These are phyloP conservation scores for Kryptolebias ocellatus DNA, from an alignment of 2,797 vertebrate species.

Conservation along the genomic window DNA sequence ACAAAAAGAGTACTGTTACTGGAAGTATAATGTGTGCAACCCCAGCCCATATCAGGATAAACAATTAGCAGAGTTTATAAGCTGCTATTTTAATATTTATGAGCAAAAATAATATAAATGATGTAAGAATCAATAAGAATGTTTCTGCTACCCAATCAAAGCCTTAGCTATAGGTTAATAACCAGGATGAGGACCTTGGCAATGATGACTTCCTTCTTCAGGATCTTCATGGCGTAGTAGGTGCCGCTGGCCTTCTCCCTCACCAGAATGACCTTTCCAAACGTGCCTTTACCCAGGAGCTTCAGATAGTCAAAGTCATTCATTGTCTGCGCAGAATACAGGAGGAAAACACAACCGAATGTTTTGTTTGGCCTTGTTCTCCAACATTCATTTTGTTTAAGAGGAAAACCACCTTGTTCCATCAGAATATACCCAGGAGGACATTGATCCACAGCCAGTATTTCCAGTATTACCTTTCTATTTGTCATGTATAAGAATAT, in stretches of 20 bases:
- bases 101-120: neutral
- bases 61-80: neutral
- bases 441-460: no score
- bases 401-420: neutral
- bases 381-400: neutral
- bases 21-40: neutral
- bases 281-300: constrained; percentile 97
- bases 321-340: constrained; percentile 87
- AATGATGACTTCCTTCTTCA: constrained; percentile 99
- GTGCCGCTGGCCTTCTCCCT: constrained; percentile 97
- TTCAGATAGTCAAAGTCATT: constrained; percentile 99
- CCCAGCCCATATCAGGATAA: neutral
- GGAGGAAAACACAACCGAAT: neutral
- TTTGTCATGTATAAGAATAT: no score
- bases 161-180: neutral
- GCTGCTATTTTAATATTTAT: neutral
- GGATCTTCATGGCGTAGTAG: constrained; percentile 99
- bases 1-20: neutral
- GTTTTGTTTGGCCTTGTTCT: accelerated
- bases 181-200: constrained; percentile 85
- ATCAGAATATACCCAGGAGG: neutral
- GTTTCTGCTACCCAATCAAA: neutral
- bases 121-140: neutral
- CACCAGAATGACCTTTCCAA: constrained; percentile 98
- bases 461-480: no score